These are phyloP conservation scores for Chrysoperla carnea DNA, from an alignment of 1,140 invertebrate genomes.

Conservation along the genomic window DNA sequence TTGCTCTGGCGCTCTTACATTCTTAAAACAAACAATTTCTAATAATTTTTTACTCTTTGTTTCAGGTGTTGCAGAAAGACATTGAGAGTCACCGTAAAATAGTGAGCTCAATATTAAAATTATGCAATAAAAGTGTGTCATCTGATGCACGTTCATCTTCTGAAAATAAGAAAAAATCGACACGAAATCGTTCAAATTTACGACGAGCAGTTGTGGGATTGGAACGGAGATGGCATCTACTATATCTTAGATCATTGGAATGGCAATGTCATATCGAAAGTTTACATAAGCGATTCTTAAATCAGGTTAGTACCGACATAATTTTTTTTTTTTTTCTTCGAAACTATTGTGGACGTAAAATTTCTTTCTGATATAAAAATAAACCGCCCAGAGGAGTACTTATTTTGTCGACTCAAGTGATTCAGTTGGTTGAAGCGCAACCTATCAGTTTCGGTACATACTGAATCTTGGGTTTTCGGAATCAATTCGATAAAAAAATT, in stretches of 20 bases:
- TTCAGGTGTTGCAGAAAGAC: conserved; percentile 66
- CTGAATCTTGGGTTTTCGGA: no score
- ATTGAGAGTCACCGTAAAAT: conserved; percentile 71
- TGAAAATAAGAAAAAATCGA: not conserved
- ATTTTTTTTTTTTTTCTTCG: conserved; percentile 4
- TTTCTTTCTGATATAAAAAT: no score
- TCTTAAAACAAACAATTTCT: no score
- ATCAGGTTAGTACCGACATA: conserved; percentile 17
- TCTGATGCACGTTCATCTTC: not conserved
- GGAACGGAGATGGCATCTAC: conserved; percentile 70
- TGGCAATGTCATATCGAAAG: conserved; percentile 71
- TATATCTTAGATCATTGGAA: conserved; percentile 74
- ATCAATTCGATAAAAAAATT: no score
- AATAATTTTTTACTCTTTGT: conserved; percentile 2
- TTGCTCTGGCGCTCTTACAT: no score
- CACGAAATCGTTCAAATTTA: conserved; percentile 6
- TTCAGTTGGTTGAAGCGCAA: no score
- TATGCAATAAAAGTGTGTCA: conserved; percentile 24
- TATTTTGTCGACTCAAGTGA: no score
- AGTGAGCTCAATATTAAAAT: conserved; percentile 56
- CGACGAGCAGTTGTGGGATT: conserved; percentile 33
- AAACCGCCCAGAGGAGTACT: no score
- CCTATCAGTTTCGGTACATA: no score
- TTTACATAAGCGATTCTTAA: conserved; percentile 24
- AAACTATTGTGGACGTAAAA: conserved; percentile 1